These are phyloP conservation scores for Apotomis capreana DNA, from an alignment of 2,888 invertebrate genomes.

Conservation along the genomic window DNA sequence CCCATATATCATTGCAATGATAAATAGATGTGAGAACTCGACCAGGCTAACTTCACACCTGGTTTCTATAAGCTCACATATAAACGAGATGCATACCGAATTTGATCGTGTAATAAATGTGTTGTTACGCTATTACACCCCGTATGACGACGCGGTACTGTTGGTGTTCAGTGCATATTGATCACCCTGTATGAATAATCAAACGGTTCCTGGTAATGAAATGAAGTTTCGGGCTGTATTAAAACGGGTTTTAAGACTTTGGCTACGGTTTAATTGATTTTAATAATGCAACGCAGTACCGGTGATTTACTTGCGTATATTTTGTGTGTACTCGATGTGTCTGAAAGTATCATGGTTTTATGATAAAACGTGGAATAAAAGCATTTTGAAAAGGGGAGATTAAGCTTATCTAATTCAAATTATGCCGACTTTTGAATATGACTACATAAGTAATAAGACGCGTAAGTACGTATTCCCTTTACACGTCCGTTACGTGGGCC, in stretches of 20 bases:
- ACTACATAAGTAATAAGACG: too few relatives aligned
- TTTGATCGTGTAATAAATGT: not conserved
- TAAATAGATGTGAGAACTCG: conserved; percentile 44
- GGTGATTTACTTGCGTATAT: not conserved
- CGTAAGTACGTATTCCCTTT: too few relatives aligned
- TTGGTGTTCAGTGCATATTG: conserved; percentile 45
- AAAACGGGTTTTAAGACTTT: conserved; percentile 3
- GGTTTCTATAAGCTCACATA: not conserved
- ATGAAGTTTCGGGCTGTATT: conserved; percentile 11
- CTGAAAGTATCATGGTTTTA: too few relatives aligned
- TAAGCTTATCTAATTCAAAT: too few relatives aligned
- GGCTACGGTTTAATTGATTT: not conserved
- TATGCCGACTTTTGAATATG: too few relatives aligned
- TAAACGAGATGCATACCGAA: not conserved
- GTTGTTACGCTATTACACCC: not conserved
- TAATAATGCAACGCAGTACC: not conserved
- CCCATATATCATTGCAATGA: conserved; percentile 55
- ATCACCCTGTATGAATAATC: conserved; percentile 43
- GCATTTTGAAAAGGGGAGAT: too few relatives aligned
- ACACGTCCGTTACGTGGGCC: too few relatives aligned
- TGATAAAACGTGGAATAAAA: too few relatives aligned
- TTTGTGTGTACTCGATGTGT: too few relatives aligned
- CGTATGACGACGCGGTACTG: conserved; percentile 11
- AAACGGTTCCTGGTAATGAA: conserved; percentile 36
- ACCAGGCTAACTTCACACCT: not conserved